phyloP scores from a whole-genome alignment of 2,888 invertebrate species.

The Parnassius glacialis region DNA sequence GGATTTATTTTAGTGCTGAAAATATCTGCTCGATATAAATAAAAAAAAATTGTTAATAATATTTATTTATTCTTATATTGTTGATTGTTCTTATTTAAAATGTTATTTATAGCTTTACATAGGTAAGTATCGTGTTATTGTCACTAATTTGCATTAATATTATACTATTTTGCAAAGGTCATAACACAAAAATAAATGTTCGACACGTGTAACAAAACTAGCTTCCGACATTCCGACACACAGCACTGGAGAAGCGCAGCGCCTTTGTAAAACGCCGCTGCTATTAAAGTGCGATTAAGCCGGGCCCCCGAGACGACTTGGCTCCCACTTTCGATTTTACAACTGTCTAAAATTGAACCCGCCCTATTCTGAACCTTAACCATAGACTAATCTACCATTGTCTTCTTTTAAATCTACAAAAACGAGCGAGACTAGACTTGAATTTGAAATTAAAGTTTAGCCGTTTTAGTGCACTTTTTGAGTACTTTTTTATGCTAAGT shows the following conservation, averaged over 20 bases:
- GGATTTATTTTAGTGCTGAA: too few species aligned
- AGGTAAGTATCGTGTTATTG: too few species aligned
- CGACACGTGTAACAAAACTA: conserved; percentile 19
- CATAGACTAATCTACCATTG: conserved; percentile 8
- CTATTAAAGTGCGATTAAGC: conserved; percentile 74
- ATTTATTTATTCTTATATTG: too few species aligned
- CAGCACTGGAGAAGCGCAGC: conserved; percentile 44
- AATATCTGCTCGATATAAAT: too few species aligned
- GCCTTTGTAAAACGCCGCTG: conserved; percentile 67
- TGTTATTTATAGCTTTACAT: too few species aligned
- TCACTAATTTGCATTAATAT: too few species aligned
- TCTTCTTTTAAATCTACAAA: conserved; percentile 6
- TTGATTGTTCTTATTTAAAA: too few species aligned
- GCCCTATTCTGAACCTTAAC: conserved; percentile 30
- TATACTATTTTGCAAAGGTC: too few species aligned
- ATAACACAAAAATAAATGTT: conserved; percentile 6
- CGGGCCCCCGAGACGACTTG: conserved; percentile 53
- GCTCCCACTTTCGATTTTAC: conserved; percentile 77
- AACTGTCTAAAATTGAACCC: conserved; percentile 55
- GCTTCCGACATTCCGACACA: conserved; percentile 38
- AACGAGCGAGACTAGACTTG: conserved; percentile 6
- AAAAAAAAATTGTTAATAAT: too few species aligned
- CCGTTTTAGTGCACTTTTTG: background rate
- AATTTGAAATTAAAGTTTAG: background rate
- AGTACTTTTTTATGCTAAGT: background rate